Evolutionary conservation across 2,888 invertebrate species (phyloP), one percentile per base, ranked within the genome.

Genomic region (Clepsis dumicolana): DNA sequence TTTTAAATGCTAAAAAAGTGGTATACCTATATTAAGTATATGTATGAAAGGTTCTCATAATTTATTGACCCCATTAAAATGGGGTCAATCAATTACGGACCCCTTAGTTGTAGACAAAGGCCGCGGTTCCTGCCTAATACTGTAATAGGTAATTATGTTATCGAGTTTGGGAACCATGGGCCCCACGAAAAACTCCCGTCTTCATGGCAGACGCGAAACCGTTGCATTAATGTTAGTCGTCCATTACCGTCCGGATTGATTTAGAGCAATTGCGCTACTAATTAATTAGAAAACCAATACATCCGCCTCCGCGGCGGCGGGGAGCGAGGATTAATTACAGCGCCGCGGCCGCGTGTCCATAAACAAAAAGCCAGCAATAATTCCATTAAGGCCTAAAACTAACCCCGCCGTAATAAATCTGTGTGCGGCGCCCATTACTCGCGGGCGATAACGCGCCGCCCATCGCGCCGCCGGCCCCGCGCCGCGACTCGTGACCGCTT

Each of bases 301-400:
- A 70, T 63, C 66, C 64, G 65, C 53, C 60, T 35, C 54, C 62
- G 25, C 74, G 72, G 71, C 68, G 67, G 70, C 69, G 76, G 77
- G 75, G 77, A 75, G 71, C 75, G 73, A 76, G 74, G 75, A 74
- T 73, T 73, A 73, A 72, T 74, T 71, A 70, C 71, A 63, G 41
- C 57, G 52, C 44, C 41, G 70, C 53, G 35, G 60, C 74, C 73
- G 75, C 76, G 75, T 71, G 76, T 67, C 79, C 79, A 83, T 85
- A 85, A 85, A 86, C 86, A 83, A 85, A 77, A 80, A 80, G 77
- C 78, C 78, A 80, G 80, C 81, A 79, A 83, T 87, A 87, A 88
- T 87, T 85, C 89, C 89, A 89, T 89, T 89, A 89, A 84, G 80
- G 81, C 81, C 81, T 80, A 78, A 76, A 82, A 79, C 82, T 82